Evolutionary conservation across 2,888 invertebrate species (phyloP).

Genomic region (Emesis furor): DNA sequence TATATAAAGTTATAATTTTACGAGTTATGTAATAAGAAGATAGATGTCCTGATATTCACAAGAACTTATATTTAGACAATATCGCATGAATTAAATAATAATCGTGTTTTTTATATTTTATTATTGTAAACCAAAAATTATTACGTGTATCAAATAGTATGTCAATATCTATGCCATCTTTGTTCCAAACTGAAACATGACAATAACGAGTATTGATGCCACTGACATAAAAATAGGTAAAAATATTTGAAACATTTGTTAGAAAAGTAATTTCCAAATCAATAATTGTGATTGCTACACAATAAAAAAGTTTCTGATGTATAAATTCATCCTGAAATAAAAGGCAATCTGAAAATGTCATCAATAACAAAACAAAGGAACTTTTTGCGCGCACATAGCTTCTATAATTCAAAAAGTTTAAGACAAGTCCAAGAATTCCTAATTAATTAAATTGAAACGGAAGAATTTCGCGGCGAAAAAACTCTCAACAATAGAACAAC

Average conservation of each 20-base stretch:
- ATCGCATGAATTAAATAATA: no score
- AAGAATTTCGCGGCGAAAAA: constrained; percentile 22
- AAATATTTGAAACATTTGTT: background rate
- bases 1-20: no score
- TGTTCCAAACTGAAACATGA: no score
- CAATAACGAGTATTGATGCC: no score
- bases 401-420: constrained; percentile 25
- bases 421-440: constrained; percentile 21
- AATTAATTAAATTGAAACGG: constrained; percentile 21
- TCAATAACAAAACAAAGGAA: constrained; percentile 22
- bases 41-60: no score
- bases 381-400: constrained; percentile 10
- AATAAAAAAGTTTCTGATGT: background rate
- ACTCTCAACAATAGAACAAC: constrained; percentile 14
- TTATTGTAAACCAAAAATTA: no score
- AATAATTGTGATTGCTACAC: background rate
- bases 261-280: background rate
- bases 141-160: no score
- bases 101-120: no score
- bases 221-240: no score
- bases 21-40: no score
- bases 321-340: background rate
- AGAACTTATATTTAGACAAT: no score
- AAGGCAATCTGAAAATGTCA: constrained; percentile 2
- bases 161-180: no score